phyloP scores from a whole-genome alignment of 2,113 vertebrate genomes.

The Cygnus buccinator region DNA sequence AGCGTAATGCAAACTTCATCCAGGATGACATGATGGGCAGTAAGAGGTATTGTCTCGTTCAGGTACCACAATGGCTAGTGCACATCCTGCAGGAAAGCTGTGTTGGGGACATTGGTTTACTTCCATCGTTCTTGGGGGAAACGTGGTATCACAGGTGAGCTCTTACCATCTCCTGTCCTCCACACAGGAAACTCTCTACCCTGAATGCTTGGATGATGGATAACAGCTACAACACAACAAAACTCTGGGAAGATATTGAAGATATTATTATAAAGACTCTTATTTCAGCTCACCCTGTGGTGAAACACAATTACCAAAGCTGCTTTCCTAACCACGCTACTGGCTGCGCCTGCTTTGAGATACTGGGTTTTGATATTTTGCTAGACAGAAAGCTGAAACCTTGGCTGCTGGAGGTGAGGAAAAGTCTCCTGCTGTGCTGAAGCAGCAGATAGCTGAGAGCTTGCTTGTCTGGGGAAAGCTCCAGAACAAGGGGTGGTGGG shows the following conservation, averaged over 20 bases:
- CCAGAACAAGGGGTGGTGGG: background rate
- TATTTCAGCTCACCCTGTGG: slow-evolving; percentile 78
- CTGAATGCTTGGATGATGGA: slow-evolving; percentile 76
- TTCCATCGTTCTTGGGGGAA: background rate
- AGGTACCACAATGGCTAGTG: background rate
- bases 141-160: background rate
- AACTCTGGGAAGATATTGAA: slow-evolving; percentile 79
- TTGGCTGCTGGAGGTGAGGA: slow-evolving; percentile 84
- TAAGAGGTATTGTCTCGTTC: slow-evolving; percentile 76
- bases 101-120: background rate
- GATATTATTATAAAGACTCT: slow-evolving; percentile 82
- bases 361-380: slow-evolving; percentile 83
- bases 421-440: background rate
- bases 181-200: slow-evolving; percentile 80
- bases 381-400: slow-evolving; percentile 81
- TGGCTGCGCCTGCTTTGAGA: slow-evolving; percentile 81
- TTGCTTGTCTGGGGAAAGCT: background rate
- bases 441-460: background rate
- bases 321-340: slow-evolving; percentile 76
- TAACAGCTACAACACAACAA: slow-evolving; percentile 59
- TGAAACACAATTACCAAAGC: slow-evolving; percentile 82
- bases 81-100: background rate
- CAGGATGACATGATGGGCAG: slow-evolving; percentile 75
- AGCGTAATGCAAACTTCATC: slow-evolving; percentile 77
- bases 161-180: background rate